These are phyloP conservation scores for Mya arenaria DNA, from an alignment of 1,140 invertebrate species.

Conservation along the genomic window DNA sequence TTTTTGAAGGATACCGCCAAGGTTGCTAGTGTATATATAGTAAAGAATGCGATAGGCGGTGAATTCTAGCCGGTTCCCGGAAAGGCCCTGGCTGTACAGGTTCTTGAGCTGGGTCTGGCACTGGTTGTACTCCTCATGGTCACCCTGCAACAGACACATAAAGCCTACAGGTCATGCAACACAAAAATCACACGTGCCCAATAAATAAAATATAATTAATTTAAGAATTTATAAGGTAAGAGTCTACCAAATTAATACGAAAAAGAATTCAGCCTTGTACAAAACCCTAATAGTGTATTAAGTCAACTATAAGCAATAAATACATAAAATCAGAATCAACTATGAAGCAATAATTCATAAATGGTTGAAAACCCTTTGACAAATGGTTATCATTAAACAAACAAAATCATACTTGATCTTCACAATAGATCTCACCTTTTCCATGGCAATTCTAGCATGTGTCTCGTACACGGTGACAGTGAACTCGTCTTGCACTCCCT, in stretches of 20 bases:
- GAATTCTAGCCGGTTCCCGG: conserved; percentile 88
- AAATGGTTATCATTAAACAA: not conserved
- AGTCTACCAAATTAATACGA: too few relatives aligned
- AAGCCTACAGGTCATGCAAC: too few relatives aligned
- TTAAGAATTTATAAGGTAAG: too few relatives aligned
- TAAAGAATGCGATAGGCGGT: conserved; percentile 97
- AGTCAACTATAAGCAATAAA: too few relatives aligned
- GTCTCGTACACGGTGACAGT: conserved; percentile 99
- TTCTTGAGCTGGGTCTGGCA: conserved; percentile 98
- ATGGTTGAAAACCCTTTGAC: too few relatives aligned
- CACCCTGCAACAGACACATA: too few relatives aligned
- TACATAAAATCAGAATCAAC: too few relatives aligned
- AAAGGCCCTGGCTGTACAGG: conserved; percentile 84
- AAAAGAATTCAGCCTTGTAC: too few relatives aligned
- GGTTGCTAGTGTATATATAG: conserved; percentile 98
- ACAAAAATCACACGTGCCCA: too few relatives aligned
- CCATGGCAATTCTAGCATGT: conserved; percentile 97
- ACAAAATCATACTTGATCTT: not conserved
- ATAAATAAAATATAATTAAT: too few relatives aligned
- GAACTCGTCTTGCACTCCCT: conserved; percentile 96
- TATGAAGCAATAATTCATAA: too few relatives aligned
- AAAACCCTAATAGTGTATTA: too few relatives aligned
- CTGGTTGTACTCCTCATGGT: conserved; percentile 99
- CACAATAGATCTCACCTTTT: conserved; percentile 87
- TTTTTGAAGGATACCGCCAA: conserved; percentile 88